Evolutionary conservation across 2,888 invertebrate genomes (phyloP).

Genomic region (Ennomos fuscantarius): DNA sequence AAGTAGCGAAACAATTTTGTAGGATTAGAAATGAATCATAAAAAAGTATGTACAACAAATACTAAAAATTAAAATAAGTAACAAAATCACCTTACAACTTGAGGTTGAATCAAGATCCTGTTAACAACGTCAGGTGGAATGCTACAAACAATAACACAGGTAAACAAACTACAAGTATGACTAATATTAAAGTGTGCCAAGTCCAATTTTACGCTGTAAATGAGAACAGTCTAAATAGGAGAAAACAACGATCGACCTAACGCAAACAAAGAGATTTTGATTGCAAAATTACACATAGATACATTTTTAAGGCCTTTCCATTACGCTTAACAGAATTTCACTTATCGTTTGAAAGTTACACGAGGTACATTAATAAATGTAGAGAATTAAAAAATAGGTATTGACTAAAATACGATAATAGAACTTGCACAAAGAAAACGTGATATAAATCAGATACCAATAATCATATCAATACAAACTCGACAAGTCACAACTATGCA

Average conservation of each 20-base stretch:
- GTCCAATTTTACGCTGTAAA: conserved; percentile 49
- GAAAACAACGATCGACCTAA: conserved; percentile 22
- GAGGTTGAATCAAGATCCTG: conserved; percentile 3
- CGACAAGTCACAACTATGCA: conserved; percentile 3
- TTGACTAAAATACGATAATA: too few species aligned
- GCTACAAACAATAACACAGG: conserved; percentile 27
- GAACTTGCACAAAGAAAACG: neutral
- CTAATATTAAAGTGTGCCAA: conserved; percentile 53
- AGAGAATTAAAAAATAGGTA: neutral
- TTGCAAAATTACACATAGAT: neutral
- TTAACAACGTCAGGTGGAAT: conserved; percentile 10
- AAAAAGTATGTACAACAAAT: neutral
- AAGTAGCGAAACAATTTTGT: too few species aligned
- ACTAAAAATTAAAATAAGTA: conserved; percentile 7
- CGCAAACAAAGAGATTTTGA: conserved; percentile 20
- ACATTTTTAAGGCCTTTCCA: too few species aligned
- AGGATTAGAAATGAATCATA: too few species aligned
- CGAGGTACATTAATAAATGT: neutral
- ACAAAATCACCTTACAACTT: conserved; percentile 3
- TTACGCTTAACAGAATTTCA: too few species aligned
- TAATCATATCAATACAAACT: conserved; percentile 4
- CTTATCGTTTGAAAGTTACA: too few species aligned
- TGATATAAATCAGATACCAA: neutral
- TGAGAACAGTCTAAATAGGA: conserved; percentile 26
- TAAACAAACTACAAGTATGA: conserved; percentile 45